phyloP scores from a whole-genome alignment of 2,888 invertebrate genomes.

The Ceriagrion tenellum region DNA sequence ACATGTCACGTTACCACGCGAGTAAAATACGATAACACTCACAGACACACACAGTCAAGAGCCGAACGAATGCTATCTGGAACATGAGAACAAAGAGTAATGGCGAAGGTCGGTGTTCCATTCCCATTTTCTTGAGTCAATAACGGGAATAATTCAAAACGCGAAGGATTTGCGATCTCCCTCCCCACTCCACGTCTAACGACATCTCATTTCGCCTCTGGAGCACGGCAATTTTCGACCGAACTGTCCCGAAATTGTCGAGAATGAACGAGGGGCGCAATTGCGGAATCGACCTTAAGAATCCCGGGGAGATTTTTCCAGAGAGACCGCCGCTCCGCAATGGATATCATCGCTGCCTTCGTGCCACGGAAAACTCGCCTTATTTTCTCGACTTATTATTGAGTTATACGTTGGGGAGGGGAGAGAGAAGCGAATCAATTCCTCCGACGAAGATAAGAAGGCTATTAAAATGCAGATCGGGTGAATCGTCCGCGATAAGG shows the following conservation, averaged over 20 bases:
- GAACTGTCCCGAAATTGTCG: neutral
- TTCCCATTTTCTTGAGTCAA: neutral
- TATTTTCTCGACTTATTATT: neutral
- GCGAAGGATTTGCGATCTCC: neutral
- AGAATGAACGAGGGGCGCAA: neutral
- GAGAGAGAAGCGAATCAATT: neutral
- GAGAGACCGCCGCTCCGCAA: neutral
- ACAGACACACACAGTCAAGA: neutral
- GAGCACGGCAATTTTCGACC: neutral
- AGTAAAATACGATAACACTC: neutral
- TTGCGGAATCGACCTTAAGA: neutral
- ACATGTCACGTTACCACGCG: neutral
- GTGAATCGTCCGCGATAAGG: constrained; percentile 19
- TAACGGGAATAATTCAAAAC: neutral
- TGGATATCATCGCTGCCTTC: neutral
- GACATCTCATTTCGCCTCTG: neutral
- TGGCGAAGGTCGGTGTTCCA: neutral
- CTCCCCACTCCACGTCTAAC: neutral
- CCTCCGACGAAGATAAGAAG: neutral
- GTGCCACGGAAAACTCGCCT: neutral
- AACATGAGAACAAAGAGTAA: neutral
- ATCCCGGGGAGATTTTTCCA: neutral
- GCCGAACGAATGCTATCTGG: neutral
- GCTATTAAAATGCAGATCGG: neutral
- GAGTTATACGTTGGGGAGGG: neutral